A percentile compares a stretch with the other conserved stretches of the same genome.
phyloP scores from a whole-genome alignment of 2,888 invertebrate genomes.

The Epinotia bilunana region DNA sequence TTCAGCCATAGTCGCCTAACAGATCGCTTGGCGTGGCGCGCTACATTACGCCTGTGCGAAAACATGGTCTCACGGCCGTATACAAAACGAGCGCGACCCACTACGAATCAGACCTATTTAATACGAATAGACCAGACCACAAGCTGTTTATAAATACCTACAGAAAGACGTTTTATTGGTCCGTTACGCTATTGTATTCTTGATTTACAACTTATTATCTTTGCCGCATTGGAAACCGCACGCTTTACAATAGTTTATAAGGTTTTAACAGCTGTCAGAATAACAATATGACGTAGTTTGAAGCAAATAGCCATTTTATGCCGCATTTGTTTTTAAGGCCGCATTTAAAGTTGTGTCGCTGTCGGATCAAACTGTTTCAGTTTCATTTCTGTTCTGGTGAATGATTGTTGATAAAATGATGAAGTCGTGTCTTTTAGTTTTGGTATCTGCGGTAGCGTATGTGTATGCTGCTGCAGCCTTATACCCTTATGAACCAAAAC shows the following conservation, averaged over 20 bases:
- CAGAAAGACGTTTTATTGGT: no score
- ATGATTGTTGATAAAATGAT: neutral
- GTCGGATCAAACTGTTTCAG: neutral
- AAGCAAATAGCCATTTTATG: neutral
- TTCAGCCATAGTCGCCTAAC: no score
- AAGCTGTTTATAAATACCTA: neutral
- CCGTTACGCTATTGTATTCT: neutral
- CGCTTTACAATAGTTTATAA: neutral
- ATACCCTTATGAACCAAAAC: slow-evolving; percentile 18
- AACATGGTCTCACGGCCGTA: no score
- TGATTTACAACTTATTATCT: slow-evolving; percentile 1
- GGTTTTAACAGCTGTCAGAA: slow-evolving; percentile 1
- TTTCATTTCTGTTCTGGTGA: neutral
- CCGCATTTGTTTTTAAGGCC: neutral
- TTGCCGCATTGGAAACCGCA: neutral
- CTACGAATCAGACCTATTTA: no score
- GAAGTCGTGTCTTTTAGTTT: slow-evolving; percentile 6
- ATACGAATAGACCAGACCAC: neutral
- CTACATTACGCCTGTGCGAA: no score
- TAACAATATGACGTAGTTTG: neutral
- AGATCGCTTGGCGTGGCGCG: no score
- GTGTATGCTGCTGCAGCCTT: slow-evolving; percentile 16
- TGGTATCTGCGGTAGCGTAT: slow-evolving; percentile 2
- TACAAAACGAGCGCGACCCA: no score
- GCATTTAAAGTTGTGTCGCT: neutral